A percentile compares a stretch with the other conserved stretches of the same genome.
Conservation (phyloP, 2,113 vertebrate genomes). For the Clarias macrocephalus region DNA sequence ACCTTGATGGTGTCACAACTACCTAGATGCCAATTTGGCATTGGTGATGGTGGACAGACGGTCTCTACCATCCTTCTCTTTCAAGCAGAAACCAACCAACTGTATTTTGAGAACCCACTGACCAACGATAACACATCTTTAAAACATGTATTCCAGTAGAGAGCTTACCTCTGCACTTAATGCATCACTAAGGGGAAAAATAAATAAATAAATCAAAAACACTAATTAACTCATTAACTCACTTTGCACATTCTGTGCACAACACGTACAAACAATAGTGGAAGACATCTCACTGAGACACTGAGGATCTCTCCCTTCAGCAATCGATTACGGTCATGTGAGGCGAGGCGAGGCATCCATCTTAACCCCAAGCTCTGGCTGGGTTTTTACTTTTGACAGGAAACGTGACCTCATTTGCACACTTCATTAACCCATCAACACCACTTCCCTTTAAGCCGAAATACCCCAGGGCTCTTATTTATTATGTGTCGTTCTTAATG, state of each 20-base stretch:
- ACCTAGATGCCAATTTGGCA: constrained; percentile 33
- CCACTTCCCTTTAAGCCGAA: constrained; percentile 27
- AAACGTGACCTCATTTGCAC: constrained; percentile 48
- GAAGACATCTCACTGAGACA: constrained; percentile 9
- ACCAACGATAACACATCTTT: constrained; percentile 28
- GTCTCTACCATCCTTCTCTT: constrained; percentile 29
- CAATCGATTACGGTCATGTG: constrained; percentile 34
- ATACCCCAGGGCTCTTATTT: constrained; percentile 43
- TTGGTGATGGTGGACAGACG: constrained; percentile 36
- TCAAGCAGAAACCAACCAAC: constrained; percentile 20
- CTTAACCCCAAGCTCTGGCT: constrained; percentile 31
- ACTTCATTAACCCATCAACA: constrained; percentile 51
- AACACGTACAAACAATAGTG: neutral
- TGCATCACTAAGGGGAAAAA: neutral
- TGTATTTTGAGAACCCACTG: constrained; percentile 23
- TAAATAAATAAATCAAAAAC: neutral
- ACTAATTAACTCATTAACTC: neutral
- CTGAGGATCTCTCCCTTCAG: constrained; percentile 20
- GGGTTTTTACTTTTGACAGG: constrained; percentile 41
- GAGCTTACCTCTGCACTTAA: neutral
- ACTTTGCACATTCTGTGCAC: constrained; percentile 3
- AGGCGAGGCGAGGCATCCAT: constrained; percentile 42
- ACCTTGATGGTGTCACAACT: constrained; percentile 27
- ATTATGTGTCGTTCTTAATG: constrained; percentile 25
- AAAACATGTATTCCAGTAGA: constrained; percentile 5